Evolutionary conservation across 2,888 invertebrate species (phyloP).

Genomic region (Neoaliturus tenellus): DNA sequence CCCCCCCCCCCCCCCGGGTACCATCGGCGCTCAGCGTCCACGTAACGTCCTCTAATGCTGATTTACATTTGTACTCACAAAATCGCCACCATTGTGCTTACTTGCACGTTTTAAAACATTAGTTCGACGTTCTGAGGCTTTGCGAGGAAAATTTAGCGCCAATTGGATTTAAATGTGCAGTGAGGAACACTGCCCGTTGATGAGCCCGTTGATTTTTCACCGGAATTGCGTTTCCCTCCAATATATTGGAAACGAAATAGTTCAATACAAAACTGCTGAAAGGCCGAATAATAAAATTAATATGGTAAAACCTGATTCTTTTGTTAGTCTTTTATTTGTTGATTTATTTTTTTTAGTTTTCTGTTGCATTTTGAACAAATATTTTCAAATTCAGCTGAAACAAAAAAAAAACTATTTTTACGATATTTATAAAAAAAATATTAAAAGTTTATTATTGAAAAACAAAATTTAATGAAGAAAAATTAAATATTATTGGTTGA

Average conservation of each 20-base stretch:
- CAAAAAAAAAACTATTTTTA: too few species aligned
- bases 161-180: conserved; percentile 48
- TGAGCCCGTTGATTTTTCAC: conserved; percentile 49
- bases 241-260: conserved; percentile 41
- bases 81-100: conserved; percentile 52
- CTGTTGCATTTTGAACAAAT: too few species aligned
- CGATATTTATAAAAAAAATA: too few species aligned
- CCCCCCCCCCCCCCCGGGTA: neutral
- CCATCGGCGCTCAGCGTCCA: neutral
- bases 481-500: too few species aligned
- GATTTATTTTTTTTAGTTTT: neutral
- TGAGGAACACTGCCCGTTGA: conserved; percentile 36
- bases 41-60: conserved; percentile 33
- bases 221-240: conserved; percentile 41
- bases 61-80: conserved; percentile 50
- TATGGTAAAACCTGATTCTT: neutral
- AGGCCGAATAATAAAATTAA: conserved; percentile 5
- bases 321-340: conserved; percentile 8
- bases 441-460: too few species aligned
- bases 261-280: conserved; percentile 16
- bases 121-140: conserved; percentile 53
- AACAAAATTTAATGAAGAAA: too few species aligned
- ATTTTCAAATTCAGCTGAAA: too few species aligned
- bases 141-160: conserved; percentile 51
- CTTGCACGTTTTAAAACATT: conserved; percentile 53